Base-by-base conservation (phyloP, 2,888 invertebrate genomes). In the Augiades crinisus region DNA sequence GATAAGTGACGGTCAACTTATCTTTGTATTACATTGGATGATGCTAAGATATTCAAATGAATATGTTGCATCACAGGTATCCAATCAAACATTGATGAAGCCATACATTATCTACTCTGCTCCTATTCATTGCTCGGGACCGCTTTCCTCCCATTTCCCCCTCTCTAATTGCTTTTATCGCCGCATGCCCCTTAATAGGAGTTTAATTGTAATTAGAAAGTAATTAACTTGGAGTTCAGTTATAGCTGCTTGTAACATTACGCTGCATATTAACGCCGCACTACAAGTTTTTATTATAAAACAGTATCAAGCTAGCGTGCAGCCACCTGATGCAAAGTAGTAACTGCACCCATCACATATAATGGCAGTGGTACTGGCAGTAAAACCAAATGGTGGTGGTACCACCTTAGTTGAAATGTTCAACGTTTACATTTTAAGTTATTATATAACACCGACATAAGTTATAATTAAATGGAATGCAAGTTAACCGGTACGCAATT, bases 121-220 rank as follows among this genome's bases (percentile, higher is more conserved):
- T 30, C 27, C 5, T 10, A 47, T 41, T 41, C 33, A 34, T 10
- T 14, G n/a, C 5, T 37, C 22, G 16, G 31, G 16, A 41, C 0
- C 34, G 19, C 16, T 30, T 38, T 38, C 38, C 38, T 7, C 63
- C 66, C 61, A 57, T 62, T 58, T n/a, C n/a, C n/a, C n/a, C n/a
- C n/a, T 60, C 60, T 66, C 61, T 78, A 77, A 82, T 76, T 70
- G 65, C 68, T 56, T 70, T 69, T 70, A 77, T 74, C 66, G 63
- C 60, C 63, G 60, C 63, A 62, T 66, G 61, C 60, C 59, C 61
- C 65, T 64, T 68, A 72, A 72, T 66, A 63, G 67, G 68, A 70
- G 70, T 75, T 73, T 72, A 75, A 78, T 73, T 72, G 68, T 69
- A 75, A 79, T 76, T 72, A 73, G 76, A 74, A 75, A 72, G 66